Conservation (phyloP, 2,113 vertebrate genomes). For the Jaculus jaculus region DNA sequence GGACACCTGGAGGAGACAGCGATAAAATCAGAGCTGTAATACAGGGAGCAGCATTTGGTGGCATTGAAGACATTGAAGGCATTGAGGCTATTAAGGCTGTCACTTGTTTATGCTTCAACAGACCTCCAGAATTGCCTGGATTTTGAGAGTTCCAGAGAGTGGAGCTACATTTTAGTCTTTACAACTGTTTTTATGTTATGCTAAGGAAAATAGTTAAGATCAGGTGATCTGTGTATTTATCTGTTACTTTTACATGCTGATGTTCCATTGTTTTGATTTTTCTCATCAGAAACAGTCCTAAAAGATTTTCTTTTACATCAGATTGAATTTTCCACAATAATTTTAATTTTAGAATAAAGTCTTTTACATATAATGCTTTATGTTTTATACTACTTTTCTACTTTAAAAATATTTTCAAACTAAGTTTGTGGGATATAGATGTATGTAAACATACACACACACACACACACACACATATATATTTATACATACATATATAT, state of each 20-base stretch:
- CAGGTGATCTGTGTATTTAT: background rate
- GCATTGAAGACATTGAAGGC: background rate
- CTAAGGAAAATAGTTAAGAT: background rate
- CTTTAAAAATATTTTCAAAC: background rate
- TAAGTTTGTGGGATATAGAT: background rate
- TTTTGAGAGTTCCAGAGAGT: background rate
- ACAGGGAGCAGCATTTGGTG: background rate
- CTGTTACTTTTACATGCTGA: background rate
- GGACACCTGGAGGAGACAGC: background rate
- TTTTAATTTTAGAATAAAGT: background rate
- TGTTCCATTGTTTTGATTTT: background rate
- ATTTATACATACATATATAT: background rate
- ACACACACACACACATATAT: too few relatives aligned
- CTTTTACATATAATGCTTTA: constrained; percentile 11
- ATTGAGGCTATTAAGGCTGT: background rate
- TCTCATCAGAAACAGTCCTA: background rate
- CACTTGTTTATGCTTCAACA: background rate
- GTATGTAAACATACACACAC: background rate
- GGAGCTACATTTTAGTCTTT: constrained; percentile 10
- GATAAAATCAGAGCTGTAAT: constrained; percentile 8
- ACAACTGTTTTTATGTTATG: background rate
- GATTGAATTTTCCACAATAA: background rate
- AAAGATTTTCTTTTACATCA: constrained; percentile 13
- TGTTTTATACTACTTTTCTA: background rate
- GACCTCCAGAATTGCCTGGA: background rate